Percentiles rank a stretch among this genome's conserved stretches.
These are phyloP conservation scores for Trilocha varians DNA, from an alignment of 2,888 invertebrate genomes.

Conservation along the genomic window DNA sequence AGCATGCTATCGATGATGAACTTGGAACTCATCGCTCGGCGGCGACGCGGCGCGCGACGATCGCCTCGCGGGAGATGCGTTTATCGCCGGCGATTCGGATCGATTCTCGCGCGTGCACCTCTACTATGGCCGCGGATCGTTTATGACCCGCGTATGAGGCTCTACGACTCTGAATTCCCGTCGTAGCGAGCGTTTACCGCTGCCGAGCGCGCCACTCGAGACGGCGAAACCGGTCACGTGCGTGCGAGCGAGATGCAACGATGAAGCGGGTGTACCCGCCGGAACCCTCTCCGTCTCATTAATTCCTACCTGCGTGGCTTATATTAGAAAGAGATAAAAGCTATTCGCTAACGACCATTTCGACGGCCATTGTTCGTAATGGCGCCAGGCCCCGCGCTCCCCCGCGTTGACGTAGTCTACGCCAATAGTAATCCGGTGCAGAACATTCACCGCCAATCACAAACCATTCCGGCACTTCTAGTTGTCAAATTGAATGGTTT, in stretches of 20 bases:
- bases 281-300: slow-evolving; percentile 70
- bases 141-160: slow-evolving; percentile 89
- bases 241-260: slow-evolving; percentile 51
- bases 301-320: slow-evolving; percentile 70
- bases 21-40: slow-evolving; percentile 94
- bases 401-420: slow-evolving; percentile 55
- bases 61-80: slow-evolving; percentile 71
- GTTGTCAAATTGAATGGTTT: slow-evolving; percentile 68
- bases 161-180: slow-evolving; percentile 89
- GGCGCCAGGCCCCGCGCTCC: slow-evolving; percentile 62
- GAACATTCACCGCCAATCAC: slow-evolving; percentile 74
- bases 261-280: slow-evolving; percentile 44
- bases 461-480: slow-evolving; percentile 72
- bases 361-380: slow-evolving; percentile 70
- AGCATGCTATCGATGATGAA: slow-evolving; percentile 98
- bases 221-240: slow-evolving; percentile 64
- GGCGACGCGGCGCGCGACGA: slow-evolving; percentile 72
- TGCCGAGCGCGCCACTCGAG: slow-evolving; percentile 67
- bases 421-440: slow-evolving; percentile 72
- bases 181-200: slow-evolving; percentile 72
- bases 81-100: slow-evolving; percentile 73
- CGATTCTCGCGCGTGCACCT: slow-evolving; percentile 75
- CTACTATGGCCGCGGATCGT: slow-evolving; percentile 83
- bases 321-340: slow-evolving; percentile 74
- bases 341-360: slow-evolving; percentile 71